These are phyloP conservation scores for Drosophila baimaii DNA, from an alignment of 1,140 invertebrate genomes.

Conservation along the genomic window DNA sequence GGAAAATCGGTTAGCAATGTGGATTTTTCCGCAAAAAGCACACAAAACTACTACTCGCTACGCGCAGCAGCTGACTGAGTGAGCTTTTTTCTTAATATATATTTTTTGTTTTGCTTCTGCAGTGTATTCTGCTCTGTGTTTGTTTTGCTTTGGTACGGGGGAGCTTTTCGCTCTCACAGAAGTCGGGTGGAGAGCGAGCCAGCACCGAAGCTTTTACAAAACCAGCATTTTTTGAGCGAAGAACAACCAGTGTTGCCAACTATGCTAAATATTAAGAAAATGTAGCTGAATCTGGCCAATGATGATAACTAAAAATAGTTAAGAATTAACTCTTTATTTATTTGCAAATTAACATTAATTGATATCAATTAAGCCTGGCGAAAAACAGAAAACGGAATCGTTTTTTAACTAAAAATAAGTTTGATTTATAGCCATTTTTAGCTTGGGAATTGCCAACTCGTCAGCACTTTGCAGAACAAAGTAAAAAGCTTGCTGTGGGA, in stretches of 20 bases:
- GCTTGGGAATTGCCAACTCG: not conserved
- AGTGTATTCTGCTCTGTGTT: constrained; percentile 22
- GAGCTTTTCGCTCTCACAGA: constrained; percentile 8
- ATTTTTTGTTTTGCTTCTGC: constrained; percentile 49
- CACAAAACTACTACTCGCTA: constrained; percentile 73
- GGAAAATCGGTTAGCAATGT: constrained; percentile 44
- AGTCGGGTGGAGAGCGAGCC: not conserved
- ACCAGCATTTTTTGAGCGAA: constrained; percentile 34
- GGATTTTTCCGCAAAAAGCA: constrained; percentile 69
- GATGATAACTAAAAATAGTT: not conserved
- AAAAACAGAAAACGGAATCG: no score
- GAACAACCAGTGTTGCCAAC: constrained; percentile 7
- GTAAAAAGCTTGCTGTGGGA: constrained; percentile 22
- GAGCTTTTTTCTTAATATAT: constrained; percentile 62
- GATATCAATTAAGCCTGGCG: no score
- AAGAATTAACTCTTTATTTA: not conserved
- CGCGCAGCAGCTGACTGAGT: constrained; percentile 79
- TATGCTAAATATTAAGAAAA: not conserved
- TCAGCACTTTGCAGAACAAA: constrained; percentile 12
- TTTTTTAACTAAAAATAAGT: no score
- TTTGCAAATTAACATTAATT: no score
- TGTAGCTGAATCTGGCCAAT: not conserved
- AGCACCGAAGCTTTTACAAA: constrained; percentile 6
- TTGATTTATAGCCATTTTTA: not conserved
- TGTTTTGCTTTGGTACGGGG: constrained; percentile 33